Conservation (phyloP, 2,113 vertebrate species). For the Sardina pilchardus region DNA sequence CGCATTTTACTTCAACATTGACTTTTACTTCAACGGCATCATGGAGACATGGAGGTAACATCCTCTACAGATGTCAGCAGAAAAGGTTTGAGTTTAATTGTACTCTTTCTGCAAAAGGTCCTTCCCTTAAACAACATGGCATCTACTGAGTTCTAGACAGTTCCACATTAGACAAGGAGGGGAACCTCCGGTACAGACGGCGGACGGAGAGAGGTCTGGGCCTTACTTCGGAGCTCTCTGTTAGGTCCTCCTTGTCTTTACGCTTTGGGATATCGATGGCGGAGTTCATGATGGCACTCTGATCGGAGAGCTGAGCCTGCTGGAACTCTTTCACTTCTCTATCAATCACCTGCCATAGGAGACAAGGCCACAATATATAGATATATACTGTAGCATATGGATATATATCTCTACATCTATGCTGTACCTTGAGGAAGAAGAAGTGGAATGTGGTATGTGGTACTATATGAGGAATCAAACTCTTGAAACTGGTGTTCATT, state of each 20-base stretch:
- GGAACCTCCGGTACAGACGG: not conserved
- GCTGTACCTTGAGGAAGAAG: not conserved
- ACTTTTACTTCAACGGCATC: not conserved
- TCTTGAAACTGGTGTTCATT: not conserved
- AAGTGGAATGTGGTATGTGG: not conserved
- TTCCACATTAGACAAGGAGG: not conserved
- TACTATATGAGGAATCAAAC: not conserved
- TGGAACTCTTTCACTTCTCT: slow-evolving; percentile 78
- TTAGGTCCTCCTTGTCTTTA: slow-evolving; percentile 75
- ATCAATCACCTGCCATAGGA: slow-evolving; percentile 69
- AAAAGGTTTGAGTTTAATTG: not conserved
- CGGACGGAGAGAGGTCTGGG: not conserved
- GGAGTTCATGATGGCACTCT: slow-evolving; percentile 66
- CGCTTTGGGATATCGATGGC: slow-evolving; percentile 71
- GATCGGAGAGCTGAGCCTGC: slow-evolving; percentile 68
- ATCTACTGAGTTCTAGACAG: not conserved
- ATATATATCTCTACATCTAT: not conserved
- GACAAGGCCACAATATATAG: slow-evolving; percentile 6
- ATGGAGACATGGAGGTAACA: not conserved
- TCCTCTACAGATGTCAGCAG: no score
- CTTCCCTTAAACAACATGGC: not conserved
- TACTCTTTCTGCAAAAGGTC: not conserved
- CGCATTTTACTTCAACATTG: not conserved
- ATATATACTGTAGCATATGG: not conserved
- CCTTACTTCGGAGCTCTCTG: slow-evolving; percentile 78